Evolutionary conservation across 1,140 invertebrate species (phyloP), one percentile per base, ranked within the genome.

Genomic region (Frieseomelitta varia): DNA sequence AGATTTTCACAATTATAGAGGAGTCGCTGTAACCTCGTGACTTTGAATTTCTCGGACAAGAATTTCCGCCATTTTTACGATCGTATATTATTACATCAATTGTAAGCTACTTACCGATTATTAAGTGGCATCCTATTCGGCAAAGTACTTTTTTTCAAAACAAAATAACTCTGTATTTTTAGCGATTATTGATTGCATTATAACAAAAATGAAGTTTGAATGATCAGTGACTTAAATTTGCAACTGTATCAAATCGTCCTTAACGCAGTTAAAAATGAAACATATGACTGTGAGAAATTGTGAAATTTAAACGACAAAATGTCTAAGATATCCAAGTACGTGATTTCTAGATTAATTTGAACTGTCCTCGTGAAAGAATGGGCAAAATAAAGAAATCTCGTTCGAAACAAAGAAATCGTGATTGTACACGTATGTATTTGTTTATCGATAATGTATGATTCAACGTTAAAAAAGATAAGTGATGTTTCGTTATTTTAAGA

Each of bases 41-140:
- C 27, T 76, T 68, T 67, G 24, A 68, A 47, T 55, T 81, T 55
- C 51, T 55, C n/a, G 55, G 8, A 73, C 11, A 58, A n/a, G 10
- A 55, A 53, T 53, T 67, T 68, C 73, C 47, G n/a, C 47, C 4
- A 63, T 74, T 61, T 47, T 74, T 53, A 27, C 15, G 30, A 81
- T n/a, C 17, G 14, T 19, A 27, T 82, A 24, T 15, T 21, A 82
- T 76, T 67, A 68, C 1, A 17, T 24, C 17, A 74, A 68, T 82
- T 77, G 17, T 21, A 15, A 15, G 15, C 19, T 56, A 3, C n/a
- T n/a, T 53, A 24, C 19, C 15, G 14, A 76, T 68, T 27, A 67
- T 76, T 27, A 53, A 47, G n/a, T 47, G 27, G 47, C 19, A 55
- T 17, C 56, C 19, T 47, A 67, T 67, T 81, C 19, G 6, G 6